Conservation (phyloP, 2,888 invertebrate species). For the Periphyllus acericola region DNA sequence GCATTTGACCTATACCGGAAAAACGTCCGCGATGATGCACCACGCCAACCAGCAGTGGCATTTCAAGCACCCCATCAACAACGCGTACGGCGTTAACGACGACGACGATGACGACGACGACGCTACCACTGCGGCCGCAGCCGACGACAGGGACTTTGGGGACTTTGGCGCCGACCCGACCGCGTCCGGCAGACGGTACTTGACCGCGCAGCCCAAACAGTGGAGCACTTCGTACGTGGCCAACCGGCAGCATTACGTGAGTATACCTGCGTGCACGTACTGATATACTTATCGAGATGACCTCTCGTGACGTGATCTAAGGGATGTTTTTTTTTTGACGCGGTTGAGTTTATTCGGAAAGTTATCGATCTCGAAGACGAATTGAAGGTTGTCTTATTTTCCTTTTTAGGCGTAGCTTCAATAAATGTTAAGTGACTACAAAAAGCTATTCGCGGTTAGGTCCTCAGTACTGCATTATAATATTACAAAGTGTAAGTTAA, state of each 20-base stretch:
- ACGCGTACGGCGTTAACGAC: neutral
- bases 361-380: too few relatives aligned
- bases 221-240: slow-evolving; percentile 47
- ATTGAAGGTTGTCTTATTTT: too few relatives aligned
- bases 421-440: too few relatives aligned
- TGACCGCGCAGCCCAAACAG: slow-evolving; percentile 48
- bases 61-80: neutral
- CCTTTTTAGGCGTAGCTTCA: too few relatives aligned
- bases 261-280: neutral
- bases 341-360: too few relatives aligned
- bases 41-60: slow-evolving; percentile 27
- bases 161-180: slow-evolving; percentile 2
- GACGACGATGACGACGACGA: neutral
- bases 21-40: slow-evolving; percentile 3
- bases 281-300: too few relatives aligned
- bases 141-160: neutral
- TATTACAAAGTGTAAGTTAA: too few relatives aligned
- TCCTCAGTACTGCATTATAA: too few relatives aligned
- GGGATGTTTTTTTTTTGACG: too few relatives aligned
- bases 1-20: neutral
- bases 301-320: too few relatives aligned
- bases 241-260: slow-evolving; percentile 44
- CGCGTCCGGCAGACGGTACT: neutral
- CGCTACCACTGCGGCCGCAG: too few relatives aligned
- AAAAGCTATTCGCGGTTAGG: too few relatives aligned